phyloP scores from a whole-genome alignment of 2,888 invertebrate species.

The Prosapia bicincta region DNA sequence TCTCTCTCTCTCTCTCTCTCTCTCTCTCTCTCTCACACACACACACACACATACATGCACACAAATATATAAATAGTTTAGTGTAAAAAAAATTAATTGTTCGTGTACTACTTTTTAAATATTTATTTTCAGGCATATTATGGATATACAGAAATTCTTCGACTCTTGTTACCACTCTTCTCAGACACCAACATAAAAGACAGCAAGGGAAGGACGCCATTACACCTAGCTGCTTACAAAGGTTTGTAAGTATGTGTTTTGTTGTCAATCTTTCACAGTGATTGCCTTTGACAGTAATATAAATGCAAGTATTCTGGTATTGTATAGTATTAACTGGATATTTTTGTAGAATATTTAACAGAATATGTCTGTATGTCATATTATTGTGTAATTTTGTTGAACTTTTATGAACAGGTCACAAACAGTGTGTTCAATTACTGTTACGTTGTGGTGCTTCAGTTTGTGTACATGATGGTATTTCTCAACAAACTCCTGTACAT shows the following conservation, averaged over 20 bases:
- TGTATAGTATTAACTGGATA: too few relatives aligned
- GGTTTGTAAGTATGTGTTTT: slow-evolving; percentile 38
- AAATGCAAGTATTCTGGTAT: too few relatives aligned
- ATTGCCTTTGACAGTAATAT: too few relatives aligned
- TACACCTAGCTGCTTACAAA: slow-evolving; percentile 55
- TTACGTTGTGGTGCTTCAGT: slow-evolving; percentile 55
- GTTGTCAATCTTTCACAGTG: too few relatives aligned
- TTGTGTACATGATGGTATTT: slow-evolving; percentile 48
- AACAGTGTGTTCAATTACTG: slow-evolving; percentile 54
- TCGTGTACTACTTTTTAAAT: too few relatives aligned
- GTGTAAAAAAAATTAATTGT: too few relatives aligned
- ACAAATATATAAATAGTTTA: too few relatives aligned
- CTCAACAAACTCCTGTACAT: slow-evolving; percentile 51
- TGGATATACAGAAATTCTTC: slow-evolving; percentile 55
- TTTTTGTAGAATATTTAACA: too few relatives aligned
- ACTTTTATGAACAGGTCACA: slow-evolving; percentile 45
- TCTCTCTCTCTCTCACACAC: too few relatives aligned
- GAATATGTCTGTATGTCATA: too few relatives aligned
- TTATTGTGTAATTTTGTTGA: background rate
- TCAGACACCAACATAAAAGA: slow-evolving; percentile 55
- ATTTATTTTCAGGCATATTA: slow-evolving; percentile 50
- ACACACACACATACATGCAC: too few relatives aligned
- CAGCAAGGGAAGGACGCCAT: slow-evolving; percentile 55
- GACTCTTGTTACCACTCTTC: slow-evolving; percentile 52
- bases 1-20: too few relatives aligned